Evolutionary conservation across 2,113 vertebrate genomes (phyloP).

Genomic region (Tragelaphus buxtoni): DNA sequence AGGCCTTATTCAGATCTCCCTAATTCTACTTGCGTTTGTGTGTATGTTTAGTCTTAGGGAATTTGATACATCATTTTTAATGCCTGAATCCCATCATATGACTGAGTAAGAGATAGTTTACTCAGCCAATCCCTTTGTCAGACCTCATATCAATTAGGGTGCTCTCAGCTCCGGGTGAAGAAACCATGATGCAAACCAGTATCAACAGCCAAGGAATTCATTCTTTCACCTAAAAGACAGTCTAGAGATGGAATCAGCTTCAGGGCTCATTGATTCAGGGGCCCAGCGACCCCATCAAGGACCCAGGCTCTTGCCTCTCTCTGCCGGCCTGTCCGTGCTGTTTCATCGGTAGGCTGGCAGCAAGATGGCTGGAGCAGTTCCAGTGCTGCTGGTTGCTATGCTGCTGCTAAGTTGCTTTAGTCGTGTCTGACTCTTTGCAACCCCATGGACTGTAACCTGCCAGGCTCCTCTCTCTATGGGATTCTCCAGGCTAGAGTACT

Average conservation of each 20-base stretch:
- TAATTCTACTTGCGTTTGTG: neutral
- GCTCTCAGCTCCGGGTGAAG: neutral
- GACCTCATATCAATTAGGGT: neutral
- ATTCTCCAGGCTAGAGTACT: neutral
- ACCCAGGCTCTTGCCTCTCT: neutral
- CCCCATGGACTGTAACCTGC: neutral
- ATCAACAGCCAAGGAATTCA: neutral
- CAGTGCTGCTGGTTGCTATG: neutral
- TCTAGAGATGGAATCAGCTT: neutral
- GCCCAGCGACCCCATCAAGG: neutral
- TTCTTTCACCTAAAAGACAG: neutral
- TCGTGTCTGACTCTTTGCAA: neutral
- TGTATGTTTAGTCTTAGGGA: neutral
- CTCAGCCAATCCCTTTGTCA: neutral
- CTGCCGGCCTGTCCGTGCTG: rapidly evolving
- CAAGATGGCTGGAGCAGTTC: neutral
- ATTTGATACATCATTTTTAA: neutral
- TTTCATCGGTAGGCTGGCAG: neutral
- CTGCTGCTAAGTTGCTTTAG: neutral
- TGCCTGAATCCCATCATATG: neutral
- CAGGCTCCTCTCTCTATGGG: neutral
- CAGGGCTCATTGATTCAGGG: neutral
- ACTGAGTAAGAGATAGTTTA: neutral
- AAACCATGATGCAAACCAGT: neutral
- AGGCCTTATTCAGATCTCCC: neutral